These are phyloP conservation scores for Mechanitis mazaeus DNA, from an alignment of 2,888 invertebrate species.

Conservation along the genomic window DNA sequence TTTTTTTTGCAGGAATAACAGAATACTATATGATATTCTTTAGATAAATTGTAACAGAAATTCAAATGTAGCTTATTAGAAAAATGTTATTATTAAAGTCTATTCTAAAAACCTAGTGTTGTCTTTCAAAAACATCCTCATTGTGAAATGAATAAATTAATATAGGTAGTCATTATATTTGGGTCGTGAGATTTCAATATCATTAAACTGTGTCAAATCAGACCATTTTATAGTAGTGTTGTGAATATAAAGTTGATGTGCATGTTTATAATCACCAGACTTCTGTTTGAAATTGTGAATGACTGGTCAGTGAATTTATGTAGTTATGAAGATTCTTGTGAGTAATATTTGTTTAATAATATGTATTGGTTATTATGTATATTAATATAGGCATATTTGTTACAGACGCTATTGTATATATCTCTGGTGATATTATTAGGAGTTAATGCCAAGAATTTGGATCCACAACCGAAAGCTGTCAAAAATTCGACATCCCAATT, in stretches of 20 bases:
- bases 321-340: slow-evolving; percentile 44
- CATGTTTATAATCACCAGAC: slow-evolving; percentile 24
- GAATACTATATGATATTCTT: too few relatives aligned
- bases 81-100: neutral
- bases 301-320: neutral
- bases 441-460: slow-evolving; percentile 38
- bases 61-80: neutral
- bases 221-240: neutral
- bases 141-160: slow-evolving; percentile 2
- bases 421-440: slow-evolving; percentile 38
- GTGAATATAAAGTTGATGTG: slow-evolving; percentile 19
- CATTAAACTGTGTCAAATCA: slow-evolving; percentile 2
- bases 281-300: slow-evolving; percentile 28
- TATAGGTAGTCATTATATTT: neutral
- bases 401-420: slow-evolving; percentile 43
- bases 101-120: neutral
- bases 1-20: too few relatives aligned
- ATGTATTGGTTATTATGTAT: slow-evolving; percentile 3
- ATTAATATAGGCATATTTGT: slow-evolving; percentile 14
- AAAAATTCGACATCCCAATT: slow-evolving; percentile 30
- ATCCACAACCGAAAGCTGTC: slow-evolving; percentile 45
- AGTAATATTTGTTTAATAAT: slow-evolving; percentile 29
- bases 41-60: too few relatives aligned
- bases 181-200: neutral
- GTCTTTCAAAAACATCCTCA: neutral